phyloP scores from a whole-genome alignment of 1,140 invertebrate species.

The Apis laboriosa region DNA sequence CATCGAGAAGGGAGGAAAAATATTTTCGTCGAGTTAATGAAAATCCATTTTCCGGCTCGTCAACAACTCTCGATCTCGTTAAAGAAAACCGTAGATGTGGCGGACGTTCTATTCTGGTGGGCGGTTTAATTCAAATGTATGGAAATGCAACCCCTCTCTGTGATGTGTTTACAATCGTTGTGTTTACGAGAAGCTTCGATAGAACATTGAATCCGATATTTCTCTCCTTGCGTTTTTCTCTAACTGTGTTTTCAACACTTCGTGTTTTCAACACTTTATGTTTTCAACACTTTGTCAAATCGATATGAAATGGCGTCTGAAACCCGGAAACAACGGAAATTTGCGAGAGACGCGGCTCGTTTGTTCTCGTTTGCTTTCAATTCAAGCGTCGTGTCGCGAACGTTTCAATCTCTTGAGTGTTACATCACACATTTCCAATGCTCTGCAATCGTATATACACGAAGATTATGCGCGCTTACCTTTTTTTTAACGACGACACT shows the following conservation, averaged over 20 bases:
- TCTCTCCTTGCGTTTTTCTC: too few species aligned
- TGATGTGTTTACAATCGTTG: background rate
- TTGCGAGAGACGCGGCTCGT: background rate
- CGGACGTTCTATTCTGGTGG: conserved; percentile 10
- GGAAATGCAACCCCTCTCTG: conserved; percentile 41
- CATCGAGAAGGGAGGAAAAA: too few species aligned
- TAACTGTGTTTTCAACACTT: too few species aligned
- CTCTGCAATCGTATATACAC: too few species aligned
- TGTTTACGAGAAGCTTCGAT: too few species aligned
- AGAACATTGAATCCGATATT: too few species aligned
- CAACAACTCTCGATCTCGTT: background rate
- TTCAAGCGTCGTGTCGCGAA: background rate
- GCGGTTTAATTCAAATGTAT: conserved; percentile 54
- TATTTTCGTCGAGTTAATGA: too few species aligned
- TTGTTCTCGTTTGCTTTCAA: background rate
- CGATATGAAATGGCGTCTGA: background rate
- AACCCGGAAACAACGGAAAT: background rate
- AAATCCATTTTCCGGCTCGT: too few species aligned
- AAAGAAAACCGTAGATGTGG: conserved; percentile 19
- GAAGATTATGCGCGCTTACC: too few species aligned
- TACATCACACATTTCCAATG: background rate
- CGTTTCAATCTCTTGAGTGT: conserved; percentile 45
- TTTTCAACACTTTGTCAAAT: background rate
- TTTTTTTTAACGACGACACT: too few species aligned
- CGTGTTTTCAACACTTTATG: too few species aligned